Conservation (phyloP, 2,113 vertebrate species). For the Pteronura brasiliensis region DNA sequence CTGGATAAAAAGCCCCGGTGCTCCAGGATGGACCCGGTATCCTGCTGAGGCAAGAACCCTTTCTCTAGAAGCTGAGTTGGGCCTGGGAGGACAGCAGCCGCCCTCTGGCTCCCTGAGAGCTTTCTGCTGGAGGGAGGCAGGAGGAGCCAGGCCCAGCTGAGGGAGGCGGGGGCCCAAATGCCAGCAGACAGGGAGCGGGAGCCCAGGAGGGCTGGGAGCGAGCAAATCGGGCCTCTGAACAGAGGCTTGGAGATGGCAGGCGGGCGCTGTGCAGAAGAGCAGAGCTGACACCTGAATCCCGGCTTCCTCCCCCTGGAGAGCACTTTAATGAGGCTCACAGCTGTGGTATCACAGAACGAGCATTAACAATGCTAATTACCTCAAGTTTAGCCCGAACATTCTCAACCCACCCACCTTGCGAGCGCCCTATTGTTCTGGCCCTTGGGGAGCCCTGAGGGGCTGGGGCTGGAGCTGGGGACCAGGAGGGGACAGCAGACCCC, state of each 20-base stretch:
- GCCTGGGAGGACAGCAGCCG: background rate
- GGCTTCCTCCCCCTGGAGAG: conserved; percentile 74
- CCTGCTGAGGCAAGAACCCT: background rate
- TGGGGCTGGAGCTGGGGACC: background rate
- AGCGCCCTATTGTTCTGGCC: conserved; percentile 69
- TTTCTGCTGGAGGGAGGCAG: background rate
- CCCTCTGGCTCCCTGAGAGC: background rate
- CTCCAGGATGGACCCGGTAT: background rate
- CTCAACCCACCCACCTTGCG: conserved; percentile 75
- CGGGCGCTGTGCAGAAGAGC: conserved; percentile 45
- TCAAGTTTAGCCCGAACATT: conserved; percentile 80
- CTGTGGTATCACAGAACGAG: conserved; percentile 81
- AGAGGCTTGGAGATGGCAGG: conserved; percentile 62
- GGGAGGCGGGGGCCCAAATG: background rate
- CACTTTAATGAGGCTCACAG: conserved; percentile 85
- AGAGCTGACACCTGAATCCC: conserved; percentile 80
- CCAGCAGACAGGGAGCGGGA: conserved; percentile 57
- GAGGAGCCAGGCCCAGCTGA: conserved; percentile 3
- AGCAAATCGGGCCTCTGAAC: conserved; percentile 58
- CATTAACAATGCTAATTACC: conserved; percentile 86
- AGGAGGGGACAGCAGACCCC: conserved; percentile 4
- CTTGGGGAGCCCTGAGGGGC: background rate
- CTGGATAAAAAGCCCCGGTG: background rate
- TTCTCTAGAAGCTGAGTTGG: background rate
- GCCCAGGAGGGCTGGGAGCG: conserved; percentile 21